Conservation (phyloP, 2,888 invertebrate species). For the Lysandra coridon region DNA sequence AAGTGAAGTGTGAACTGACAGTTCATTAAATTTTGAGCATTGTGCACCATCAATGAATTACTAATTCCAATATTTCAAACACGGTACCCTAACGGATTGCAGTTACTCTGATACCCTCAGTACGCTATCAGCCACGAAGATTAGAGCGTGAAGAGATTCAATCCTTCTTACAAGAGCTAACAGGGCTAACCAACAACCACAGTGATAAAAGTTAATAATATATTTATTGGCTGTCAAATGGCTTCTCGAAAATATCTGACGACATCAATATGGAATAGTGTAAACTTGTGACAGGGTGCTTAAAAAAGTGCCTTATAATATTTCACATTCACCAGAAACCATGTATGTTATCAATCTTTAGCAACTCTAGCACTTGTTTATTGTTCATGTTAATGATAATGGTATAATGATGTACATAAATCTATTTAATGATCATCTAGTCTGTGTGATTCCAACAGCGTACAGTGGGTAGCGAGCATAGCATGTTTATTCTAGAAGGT, state of each 20-base stretch:
- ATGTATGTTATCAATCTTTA: not conserved
- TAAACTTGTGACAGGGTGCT: not conserved
- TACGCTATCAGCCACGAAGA: not conserved
- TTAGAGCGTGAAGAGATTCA: not conserved
- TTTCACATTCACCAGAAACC: too few relatives aligned
- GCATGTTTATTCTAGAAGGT: conserved; percentile 47
- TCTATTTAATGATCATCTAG: not conserved
- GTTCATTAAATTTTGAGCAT: not conserved
- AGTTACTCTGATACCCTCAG: not conserved
- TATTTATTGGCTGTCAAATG: not conserved
- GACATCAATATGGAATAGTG: too few relatives aligned
- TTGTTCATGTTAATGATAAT: not conserved
- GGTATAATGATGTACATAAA: not conserved
- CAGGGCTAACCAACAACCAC: not conserved
- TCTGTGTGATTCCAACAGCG: too few relatives aligned
- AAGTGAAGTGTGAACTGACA: not conserved
- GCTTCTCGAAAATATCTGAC: not conserved
- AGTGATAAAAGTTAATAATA: not conserved
- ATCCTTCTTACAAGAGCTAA: not conserved
- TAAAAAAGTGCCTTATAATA: too few relatives aligned
- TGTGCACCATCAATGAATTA: not conserved
- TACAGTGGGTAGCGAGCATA: conserved; percentile 22
- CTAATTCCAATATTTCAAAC: not conserved
- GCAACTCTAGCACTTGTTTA: not conserved
- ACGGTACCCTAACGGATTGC: not conserved